Base-by-base conservation (phyloP, 2,888 invertebrate genomes). In the Melanostoma mellinum region DNA sequence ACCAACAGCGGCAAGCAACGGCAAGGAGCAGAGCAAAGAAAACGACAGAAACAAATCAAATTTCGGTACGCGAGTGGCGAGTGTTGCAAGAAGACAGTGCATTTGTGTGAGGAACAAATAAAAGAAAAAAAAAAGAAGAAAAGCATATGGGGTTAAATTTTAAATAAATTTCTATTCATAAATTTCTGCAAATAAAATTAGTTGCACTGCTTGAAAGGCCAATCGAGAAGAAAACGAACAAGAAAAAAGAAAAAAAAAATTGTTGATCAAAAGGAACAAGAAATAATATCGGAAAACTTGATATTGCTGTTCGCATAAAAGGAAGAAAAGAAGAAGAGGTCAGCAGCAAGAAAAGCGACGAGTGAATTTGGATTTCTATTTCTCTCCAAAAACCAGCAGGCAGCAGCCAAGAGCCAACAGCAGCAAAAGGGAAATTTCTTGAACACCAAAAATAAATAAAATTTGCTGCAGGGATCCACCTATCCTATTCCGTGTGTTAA, bases 101-200 rank as follows among this genome's bases (percentile, higher is more conserved):
- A 79, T 78, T 85, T 77, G 69, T 65, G 77, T 68, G 74, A 61
- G 30, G 38, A 77, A 65, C 74, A 53, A 65, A 68, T 61, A 68
- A 65, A 44, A 77, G 58, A 71, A 56, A 65, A 33, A 33, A 35
- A 71, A 61, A 53, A 36, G 53, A 67, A 67, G 67, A 48, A 73
- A 77, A 78, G 73, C 78, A 82, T 81, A 76, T 85, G 85, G 86
- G 85, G 82, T 86, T 86, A 85, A 86, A 78, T 85, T 86, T 86
- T 73, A 86, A 86, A 85, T 86, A 86, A 82, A 86, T 86, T 86
- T 85, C 74, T 85, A 85, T 86, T 85, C 82, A 82, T 82, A 73
- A 73, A 82, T 63, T 73, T 78, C 50, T 63, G 73, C 58, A 63
- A 74, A 74, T 63, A 58, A 73, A 68, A 63, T 50, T 72, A 79